Evolutionary conservation across 1,140 invertebrate genomes (phyloP).

Genomic region (Drosophila baimaii): DNA sequence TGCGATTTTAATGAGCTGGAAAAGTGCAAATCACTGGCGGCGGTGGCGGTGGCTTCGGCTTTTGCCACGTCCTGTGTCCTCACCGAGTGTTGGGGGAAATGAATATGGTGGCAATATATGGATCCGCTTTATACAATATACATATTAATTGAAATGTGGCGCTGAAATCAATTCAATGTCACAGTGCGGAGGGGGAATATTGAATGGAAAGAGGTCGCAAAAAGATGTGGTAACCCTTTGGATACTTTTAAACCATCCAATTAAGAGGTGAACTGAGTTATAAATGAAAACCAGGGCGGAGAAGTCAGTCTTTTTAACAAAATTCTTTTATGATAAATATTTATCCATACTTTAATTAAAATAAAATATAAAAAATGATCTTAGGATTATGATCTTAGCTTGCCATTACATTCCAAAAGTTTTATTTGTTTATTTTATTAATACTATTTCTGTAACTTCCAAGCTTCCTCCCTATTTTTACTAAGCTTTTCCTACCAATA

Average conservation of each 20-base stretch:
- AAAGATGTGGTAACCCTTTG: slow-evolving; percentile 4
- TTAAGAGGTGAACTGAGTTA: slow-evolving; percentile 6
- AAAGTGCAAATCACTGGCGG: slow-evolving; percentile 79
- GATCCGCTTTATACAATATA: slow-evolving; percentile 13
- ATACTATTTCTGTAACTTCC: neutral
- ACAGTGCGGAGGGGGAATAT: slow-evolving; percentile 20
- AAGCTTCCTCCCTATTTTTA: neutral
- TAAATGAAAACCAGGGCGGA: slow-evolving; percentile 6
- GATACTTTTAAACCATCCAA: neutral
- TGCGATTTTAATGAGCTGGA: slow-evolving; percentile 81
- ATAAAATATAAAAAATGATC: too few species aligned
- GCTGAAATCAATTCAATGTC: slow-evolving; percentile 35
- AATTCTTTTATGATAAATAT: too few species aligned
- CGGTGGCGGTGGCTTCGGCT: neutral
- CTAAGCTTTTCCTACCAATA: neutral
- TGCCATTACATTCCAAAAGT: neutral
- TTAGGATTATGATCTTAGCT: too few species aligned
- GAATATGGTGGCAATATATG: slow-evolving; percentile 23
- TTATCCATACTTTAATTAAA: neutral
- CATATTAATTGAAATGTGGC: slow-evolving; percentile 43
- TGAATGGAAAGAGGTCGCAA: slow-evolving; percentile 22
- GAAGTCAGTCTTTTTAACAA: neutral
- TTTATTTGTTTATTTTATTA: neutral
- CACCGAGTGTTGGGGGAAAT: slow-evolving; percentile 12
- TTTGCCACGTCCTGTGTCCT: slow-evolving; percentile 29